Conservation (phyloP, 2,888 invertebrate genomes). For the Drosophila prostipennis region DNA sequence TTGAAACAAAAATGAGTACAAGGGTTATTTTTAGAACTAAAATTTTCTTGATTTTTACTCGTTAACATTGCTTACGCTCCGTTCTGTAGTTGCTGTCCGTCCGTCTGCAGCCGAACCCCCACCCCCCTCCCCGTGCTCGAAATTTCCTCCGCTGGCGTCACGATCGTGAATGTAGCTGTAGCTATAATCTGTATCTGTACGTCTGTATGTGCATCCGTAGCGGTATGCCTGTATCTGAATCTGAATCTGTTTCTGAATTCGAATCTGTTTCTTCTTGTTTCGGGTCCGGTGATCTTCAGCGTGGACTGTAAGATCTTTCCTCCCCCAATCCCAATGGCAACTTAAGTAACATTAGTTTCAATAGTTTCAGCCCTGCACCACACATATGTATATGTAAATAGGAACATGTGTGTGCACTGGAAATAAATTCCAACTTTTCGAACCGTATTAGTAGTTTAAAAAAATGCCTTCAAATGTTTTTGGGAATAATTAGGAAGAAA, state of each 20-base stretch:
- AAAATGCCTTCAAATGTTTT: not conserved
- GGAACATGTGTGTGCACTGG: conserved; percentile 27
- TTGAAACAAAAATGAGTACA: conserved; percentile 75
- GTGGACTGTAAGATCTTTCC: conserved; percentile 59
- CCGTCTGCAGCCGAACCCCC: not conserved
- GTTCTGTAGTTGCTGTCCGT: conserved; percentile 58
- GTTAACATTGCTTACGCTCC: conserved; percentile 76
- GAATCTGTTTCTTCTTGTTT: conserved; percentile 29
- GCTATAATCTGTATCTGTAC: conserved; percentile 28
- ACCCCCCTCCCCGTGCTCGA: conserved; percentile 11
- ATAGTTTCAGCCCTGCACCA: conserved; percentile 40
- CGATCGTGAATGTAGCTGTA: conserved; percentile 52
- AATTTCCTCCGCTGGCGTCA: conserved; percentile 40
- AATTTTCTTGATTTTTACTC: conserved; percentile 77
- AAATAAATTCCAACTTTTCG: not conserved
- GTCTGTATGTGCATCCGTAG: conserved; percentile 25
- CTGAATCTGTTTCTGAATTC: conserved; percentile 31
- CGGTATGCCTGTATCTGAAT: conserved; percentile 23
- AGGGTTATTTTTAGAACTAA: conserved; percentile 78
- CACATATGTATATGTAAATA: conserved; percentile 18
- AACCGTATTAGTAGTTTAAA: not conserved
- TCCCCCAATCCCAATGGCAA: conserved; percentile 29
- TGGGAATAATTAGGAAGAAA: not conserved
- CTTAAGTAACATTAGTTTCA: conserved; percentile 71
- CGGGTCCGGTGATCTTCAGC: conserved; percentile 33